phyloP scores from a whole-genome alignment of 2,888 invertebrate species.

The Physocephala rufipes region DNA sequence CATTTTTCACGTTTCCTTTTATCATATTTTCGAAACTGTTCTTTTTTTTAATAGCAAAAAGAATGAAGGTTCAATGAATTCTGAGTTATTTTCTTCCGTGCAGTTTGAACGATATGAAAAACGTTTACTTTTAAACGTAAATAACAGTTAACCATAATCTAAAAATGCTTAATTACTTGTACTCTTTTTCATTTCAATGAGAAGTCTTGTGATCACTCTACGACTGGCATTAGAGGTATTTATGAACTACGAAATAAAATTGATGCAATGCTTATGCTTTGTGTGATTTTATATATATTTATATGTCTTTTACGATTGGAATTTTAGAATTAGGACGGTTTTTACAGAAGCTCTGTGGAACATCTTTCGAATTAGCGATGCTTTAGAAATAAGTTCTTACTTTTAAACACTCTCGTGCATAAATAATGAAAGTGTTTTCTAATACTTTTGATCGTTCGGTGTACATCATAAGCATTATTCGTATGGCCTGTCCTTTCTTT shows the following conservation, averaged over 20 bases:
- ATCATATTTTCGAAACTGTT: constrained; percentile 52
- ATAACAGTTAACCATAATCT: constrained; percentile 71
- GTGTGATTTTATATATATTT: constrained; percentile 79
- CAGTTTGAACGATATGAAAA: constrained; percentile 75
- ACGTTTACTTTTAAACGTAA: constrained; percentile 71
- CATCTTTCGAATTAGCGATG: no score
- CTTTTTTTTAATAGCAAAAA: no score
- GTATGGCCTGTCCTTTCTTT: background rate
- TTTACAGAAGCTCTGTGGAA: constrained; percentile 68
- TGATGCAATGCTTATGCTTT: constrained; percentile 67
- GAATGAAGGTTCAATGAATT: no score
- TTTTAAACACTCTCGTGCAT: constrained; percentile 12
- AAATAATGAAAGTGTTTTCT: no score
- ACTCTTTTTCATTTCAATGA: constrained; percentile 77
- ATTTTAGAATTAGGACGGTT: constrained; percentile 72
- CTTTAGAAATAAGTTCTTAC: background rate
- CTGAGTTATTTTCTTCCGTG: constrained; percentile 48
- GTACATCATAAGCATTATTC: no score
- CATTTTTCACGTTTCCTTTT: background rate
- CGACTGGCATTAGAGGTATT: constrained; percentile 79
- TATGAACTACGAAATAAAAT: constrained; percentile 70
- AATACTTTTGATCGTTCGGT: background rate
- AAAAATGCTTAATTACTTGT: constrained; percentile 75
- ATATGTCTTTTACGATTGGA: constrained; percentile 78
- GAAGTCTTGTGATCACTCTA: constrained; percentile 74